A percentile compares a stretch with the other conserved stretches of the same genome.
These are phyloP conservation scores for Hanleya hanleyi DNA, from an alignment of 2,888 invertebrate genomes.

Conservation along the genomic window DNA sequence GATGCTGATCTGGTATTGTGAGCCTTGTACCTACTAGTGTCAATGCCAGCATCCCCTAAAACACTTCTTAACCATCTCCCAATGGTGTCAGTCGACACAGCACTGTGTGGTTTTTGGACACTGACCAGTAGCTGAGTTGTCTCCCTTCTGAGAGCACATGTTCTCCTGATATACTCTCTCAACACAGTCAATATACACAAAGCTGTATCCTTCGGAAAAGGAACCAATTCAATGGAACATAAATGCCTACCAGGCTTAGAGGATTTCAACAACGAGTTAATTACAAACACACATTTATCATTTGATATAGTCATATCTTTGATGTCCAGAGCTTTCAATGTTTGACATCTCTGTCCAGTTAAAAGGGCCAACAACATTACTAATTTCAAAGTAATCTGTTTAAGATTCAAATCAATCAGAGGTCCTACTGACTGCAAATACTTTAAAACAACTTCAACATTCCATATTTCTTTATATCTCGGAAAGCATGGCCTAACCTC, in stretches of 20 bases:
- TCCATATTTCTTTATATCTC: slow-evolving; percentile 2
- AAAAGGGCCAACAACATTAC: slow-evolving; percentile 6
- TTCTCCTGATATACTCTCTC: neutral
- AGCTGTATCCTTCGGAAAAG: neutral
- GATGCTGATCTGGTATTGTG: slow-evolving; percentile 22
- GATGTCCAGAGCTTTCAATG: neutral
- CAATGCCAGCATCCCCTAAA: neutral
- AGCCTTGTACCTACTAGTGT: neutral
- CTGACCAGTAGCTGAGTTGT: neutral
- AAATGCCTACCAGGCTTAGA: neutral
- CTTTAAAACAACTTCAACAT: neutral
- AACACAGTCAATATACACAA: neutral
- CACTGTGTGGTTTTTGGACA: neutral
- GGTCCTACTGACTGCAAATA: neutral
- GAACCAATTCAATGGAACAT: neutral
- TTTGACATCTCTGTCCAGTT: slow-evolving; percentile 4
- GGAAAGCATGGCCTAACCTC: neutral
- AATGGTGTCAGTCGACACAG: neutral
- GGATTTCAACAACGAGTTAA: neutral
- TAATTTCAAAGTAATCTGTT: neutral
- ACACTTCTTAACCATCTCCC: slow-evolving; percentile 8
- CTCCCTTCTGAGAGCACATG: neutral
- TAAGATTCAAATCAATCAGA: neutral
- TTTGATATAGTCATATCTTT: neutral
- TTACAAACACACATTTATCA: neutral